A percentile compares a stretch with the other conserved stretches of the same genome.
These are phyloP conservation scores for Tetranychus urticae DNA, from an alignment of 1,140 invertebrate species.

Conservation along the genomic window DNA sequence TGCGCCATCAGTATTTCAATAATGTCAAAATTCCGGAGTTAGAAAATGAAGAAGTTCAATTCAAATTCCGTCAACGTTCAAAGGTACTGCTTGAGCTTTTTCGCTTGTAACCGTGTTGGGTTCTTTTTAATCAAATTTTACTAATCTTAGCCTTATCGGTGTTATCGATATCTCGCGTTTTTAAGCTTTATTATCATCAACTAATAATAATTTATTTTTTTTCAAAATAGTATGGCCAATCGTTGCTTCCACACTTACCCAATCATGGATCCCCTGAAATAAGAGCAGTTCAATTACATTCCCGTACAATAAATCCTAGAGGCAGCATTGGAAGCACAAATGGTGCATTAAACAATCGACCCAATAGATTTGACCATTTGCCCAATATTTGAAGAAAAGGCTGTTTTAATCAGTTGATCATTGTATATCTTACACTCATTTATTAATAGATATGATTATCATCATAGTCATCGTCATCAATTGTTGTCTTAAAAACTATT, in stretches of 20 bases:
- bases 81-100: background rate
- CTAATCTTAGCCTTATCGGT: too few species aligned
- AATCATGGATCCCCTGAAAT: background rate
- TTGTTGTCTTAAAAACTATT: too few species aligned
- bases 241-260: background rate
- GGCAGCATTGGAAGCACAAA: background rate
- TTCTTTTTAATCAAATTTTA: background rate
- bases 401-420: too few species aligned
- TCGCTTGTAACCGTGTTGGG: background rate
- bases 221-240: background rate
- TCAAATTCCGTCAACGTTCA: background rate
- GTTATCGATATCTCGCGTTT: too few species aligned
- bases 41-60: background rate
- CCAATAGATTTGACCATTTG: background rate
- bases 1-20: slow-evolving; percentile 60
- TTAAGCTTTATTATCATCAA: background rate
- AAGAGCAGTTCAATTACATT: background rate
- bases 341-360: background rate
- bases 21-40: slow-evolving; percentile 12
- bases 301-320: background rate
- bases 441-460: too few species aligned
- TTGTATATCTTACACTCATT: too few species aligned
- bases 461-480: too few species aligned
- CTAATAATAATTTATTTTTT: background rate
- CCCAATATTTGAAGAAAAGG: background rate